Evolutionary conservation across 2,888 invertebrate species (phyloP).

Genomic region (Coleophora flavipennella): DNA sequence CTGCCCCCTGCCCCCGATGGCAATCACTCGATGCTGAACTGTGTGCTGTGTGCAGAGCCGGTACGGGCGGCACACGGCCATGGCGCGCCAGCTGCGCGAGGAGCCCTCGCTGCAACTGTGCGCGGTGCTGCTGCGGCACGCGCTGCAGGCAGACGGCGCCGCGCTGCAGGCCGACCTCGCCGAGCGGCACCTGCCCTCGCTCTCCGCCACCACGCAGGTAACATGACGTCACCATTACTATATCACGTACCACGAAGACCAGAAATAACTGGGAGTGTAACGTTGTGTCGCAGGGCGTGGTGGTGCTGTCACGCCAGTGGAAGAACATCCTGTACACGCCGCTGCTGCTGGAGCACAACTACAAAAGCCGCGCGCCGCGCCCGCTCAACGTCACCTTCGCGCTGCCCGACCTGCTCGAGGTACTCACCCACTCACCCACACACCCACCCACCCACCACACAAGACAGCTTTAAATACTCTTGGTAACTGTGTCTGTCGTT

Average conservation of each 20-base stretch:
- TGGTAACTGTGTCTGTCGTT: no score
- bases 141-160: slow-evolving; percentile 81
- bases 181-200: slow-evolving; percentile 86
- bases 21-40: no score
- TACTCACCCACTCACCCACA: slow-evolving; percentile 27
- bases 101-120: slow-evolving; percentile 97
- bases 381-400: slow-evolving; percentile 92
- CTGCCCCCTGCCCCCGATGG: slow-evolving; percentile 80
- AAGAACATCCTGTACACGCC: slow-evolving; percentile 97
- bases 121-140: slow-evolving; percentile 88
- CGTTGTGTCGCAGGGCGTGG: slow-evolving; percentile 88
- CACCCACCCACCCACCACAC: no score
- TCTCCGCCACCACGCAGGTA: slow-evolving; percentile 90
- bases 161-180: slow-evolving; percentile 88
- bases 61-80: slow-evolving; percentile 88
- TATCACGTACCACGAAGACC: no score
- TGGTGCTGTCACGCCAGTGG: slow-evolving; percentile 96
- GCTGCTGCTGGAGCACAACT: slow-evolving; percentile 88
- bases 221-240: no score
- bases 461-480: no score
- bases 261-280: slow-evolving; percentile 6
- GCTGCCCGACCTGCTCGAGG: slow-evolving; percentile 87
- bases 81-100: slow-evolving; percentile 92
- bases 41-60: slow-evolving; percentile 83
- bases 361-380: slow-evolving; percentile 85